Percentiles rank a stretch among this genome's conserved stretches.
phyloP scores from a whole-genome alignment of 35 echinoderm and acorn worm species.

The Hemicentrotus pulcherrimus region DNA sequence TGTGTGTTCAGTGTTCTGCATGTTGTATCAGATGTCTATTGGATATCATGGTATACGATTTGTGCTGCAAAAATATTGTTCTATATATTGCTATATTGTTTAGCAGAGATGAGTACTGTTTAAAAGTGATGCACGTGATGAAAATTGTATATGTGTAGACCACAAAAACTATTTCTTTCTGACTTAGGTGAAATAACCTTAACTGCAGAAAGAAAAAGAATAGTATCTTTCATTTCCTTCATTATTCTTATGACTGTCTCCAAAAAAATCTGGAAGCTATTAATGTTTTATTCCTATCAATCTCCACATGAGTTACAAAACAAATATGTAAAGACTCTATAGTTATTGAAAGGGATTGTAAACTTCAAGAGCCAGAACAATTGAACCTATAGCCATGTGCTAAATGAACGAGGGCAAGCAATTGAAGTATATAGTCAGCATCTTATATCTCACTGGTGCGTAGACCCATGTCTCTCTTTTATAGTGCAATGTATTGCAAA shows the following conservation, averaged over 20 bases:
- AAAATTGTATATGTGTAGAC: no score
- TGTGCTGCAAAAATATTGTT: no score
- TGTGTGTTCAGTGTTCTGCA: neutral
- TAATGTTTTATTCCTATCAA: neutral
- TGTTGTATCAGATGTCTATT: no score
- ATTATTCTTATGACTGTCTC: neutral
- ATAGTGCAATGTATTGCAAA: neutral
- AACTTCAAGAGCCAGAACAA: neutral
- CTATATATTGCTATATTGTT: no score
- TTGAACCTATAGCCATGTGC: neutral
- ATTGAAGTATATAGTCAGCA: neutral
- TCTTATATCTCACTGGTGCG: neutral
- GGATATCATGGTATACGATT: no score
- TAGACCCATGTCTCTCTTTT: neutral
- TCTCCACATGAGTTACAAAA: neutral
- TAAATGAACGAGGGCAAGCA: neutral
- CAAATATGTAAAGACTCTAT: neutral
- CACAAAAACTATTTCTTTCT: neutral
- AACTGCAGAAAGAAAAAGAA: no score
- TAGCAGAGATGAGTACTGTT: no score
- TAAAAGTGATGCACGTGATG: no score
- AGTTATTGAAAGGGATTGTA: neutral
- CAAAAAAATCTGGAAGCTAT: neutral
- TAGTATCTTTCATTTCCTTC: no score
- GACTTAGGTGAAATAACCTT: no score